Evolutionary conservation across 2,113 vertebrate species (phyloP), one percentile per base, ranked within the genome.

Genomic region (Clarias gariepinus): DNA sequence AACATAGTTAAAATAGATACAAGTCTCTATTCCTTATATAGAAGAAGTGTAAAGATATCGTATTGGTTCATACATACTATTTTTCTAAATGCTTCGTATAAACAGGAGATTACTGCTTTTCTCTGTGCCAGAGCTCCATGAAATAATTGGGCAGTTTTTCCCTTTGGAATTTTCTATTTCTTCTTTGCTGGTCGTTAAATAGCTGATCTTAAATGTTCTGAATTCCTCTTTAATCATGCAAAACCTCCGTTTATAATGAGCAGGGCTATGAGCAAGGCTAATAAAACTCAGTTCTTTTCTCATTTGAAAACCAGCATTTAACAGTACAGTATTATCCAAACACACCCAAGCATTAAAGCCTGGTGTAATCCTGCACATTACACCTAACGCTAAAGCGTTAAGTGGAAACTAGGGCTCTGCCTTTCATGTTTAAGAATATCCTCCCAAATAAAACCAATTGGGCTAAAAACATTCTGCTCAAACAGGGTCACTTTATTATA

Each of bases 241-340:
- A 74, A 55, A 74, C 66, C 69, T 76, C 8, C 19, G 13, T 55
- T n/a, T 77, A 68, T 87, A 83, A 87, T 61, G 33, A 87, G 71
- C 69, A 78, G 33, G 0, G 41, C 21, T 83, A 61, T 12, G 47
- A 23, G 60, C 41, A 66, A 23, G 15, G 19, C 15, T 69, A 55
- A 76, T 28, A 55, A 64, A 63, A 41, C 53, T 6, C 47, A 1
- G 19, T 15, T 41, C 77, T 60, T 64, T 52, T 73, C 69, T 71
- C 30, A 8, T 52, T 28, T 41, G 8, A 36, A 28, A 21, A 16
- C 19, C 61, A 69, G 52, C 63, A 81, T 81, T 47, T 78, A 25
- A 79, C n/a, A 77, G 55, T 6, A 85, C 60, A 57, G 60, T 66
- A 33, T 47, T 33, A 71, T 28, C 23, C 19, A 41, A 86, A 77